Evolutionary conservation across 2,113 vertebrate species (phyloP).

Genomic region (Pyxicephalus adspersus): DNA sequence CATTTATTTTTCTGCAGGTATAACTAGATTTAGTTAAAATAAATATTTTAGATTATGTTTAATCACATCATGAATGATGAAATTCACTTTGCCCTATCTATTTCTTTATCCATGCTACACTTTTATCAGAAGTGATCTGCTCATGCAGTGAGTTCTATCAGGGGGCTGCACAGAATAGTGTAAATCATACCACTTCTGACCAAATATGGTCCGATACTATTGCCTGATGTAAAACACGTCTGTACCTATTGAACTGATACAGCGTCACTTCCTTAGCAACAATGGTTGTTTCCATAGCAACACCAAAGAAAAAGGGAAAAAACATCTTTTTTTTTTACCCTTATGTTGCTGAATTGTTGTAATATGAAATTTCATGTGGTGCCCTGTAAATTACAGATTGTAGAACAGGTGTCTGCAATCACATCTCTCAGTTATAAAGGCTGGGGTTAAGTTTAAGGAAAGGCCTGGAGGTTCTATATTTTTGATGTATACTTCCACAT

Average conservation of each 20-base stretch:
- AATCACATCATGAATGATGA: no score
- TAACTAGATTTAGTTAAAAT: neutral
- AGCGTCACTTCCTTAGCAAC: conserved; percentile 54
- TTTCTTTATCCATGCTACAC: neutral
- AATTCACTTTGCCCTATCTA: no score
- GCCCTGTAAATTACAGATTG: no score
- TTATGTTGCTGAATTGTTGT: conserved; percentile 24
- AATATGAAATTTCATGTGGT: no score
- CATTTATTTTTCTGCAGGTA: neutral
- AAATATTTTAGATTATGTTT: neutral
- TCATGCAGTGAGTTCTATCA: neutral
- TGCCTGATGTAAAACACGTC: conserved; percentile 41
- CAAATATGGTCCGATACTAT: conserved; percentile 52
- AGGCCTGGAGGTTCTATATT: no score
- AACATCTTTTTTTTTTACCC: conserved; percentile 5
- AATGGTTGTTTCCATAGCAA: conserved; percentile 53
- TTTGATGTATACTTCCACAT: no score
- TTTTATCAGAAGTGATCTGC: neutral
- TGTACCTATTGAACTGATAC: conserved; percentile 45
- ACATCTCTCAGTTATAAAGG: no score
- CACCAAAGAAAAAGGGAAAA: conserved; percentile 6
- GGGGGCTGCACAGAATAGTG: neutral
- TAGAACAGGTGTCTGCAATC: no score
- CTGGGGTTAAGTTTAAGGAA: no score
- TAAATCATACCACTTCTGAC: conserved; percentile 28